These are phyloP conservation scores for Umimayanthus kanabou DNA, from an alignment of 92 coral and sea anemone species.

Conservation along the genomic window DNA sequence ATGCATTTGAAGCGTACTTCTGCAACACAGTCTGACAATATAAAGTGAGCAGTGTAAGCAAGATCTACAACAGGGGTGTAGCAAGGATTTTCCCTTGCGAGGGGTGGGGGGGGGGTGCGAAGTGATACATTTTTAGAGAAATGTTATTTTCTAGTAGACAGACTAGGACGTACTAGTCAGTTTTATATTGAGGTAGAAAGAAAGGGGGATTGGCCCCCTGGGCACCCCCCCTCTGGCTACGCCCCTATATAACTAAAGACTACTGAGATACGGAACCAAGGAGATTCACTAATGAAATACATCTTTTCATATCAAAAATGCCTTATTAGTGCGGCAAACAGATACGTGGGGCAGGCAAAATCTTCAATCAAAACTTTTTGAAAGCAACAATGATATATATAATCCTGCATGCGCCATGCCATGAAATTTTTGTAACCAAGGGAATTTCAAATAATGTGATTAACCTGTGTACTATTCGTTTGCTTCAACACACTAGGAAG, in stretches of 20 bases:
- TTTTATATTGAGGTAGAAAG: no score
- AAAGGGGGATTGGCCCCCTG: no score
- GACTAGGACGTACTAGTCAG: no score
- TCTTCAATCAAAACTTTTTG: constrained; percentile 14
- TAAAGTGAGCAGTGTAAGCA: neutral
- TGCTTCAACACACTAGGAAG: constrained; percentile 19
- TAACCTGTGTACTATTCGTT: constrained; percentile 15
- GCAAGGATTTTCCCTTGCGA: no score
- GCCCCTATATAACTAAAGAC: neutral
- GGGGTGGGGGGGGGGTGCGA: no score
- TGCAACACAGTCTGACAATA: constrained; percentile 17
- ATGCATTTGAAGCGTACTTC: constrained; percentile 10
- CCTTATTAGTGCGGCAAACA: constrained; percentile 1
- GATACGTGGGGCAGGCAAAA: constrained; percentile 27
- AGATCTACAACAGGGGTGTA: no score
- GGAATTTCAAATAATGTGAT: constrained; percentile 8
- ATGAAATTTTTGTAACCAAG: constrained; percentile 21
- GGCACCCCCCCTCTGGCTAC: no score
- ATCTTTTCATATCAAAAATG: neutral
- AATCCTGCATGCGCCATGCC: constrained; percentile 19
- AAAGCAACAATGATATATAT: constrained; percentile 8
- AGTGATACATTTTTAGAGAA: no score
- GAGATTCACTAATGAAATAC: constrained; percentile 6
- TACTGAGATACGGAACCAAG: constrained; percentile 10
- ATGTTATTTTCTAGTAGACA: no score